Evolutionary conservation across 2,888 invertebrate species (phyloP), one percentile per base, ranked within the genome.

Genomic region (Nomada goodeniana): DNA sequence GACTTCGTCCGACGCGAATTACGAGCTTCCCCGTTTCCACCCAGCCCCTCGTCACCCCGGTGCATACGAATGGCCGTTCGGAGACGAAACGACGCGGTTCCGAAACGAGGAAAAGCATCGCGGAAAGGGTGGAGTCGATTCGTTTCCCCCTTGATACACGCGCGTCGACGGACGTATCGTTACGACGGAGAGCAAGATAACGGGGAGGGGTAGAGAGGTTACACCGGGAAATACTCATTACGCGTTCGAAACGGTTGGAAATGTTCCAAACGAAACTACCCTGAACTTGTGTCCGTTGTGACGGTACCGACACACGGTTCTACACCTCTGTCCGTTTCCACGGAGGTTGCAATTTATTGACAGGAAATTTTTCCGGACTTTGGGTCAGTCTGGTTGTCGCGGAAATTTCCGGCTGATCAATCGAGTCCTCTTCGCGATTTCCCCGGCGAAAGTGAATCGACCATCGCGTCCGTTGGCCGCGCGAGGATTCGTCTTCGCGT

Each of bases 221-320:
- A 36, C 79, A 57, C 72, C 70, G 80, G 75, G 68, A 77, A 84
- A 75, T 83, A 82, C 82, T 76, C 79, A 73, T 78, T 86, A 74
- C 80, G 59, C 78, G 67, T 69, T 72, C 75, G 77, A 76, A 83
- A 76, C 57, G 61, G 57, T 87, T 87, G 87, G 86, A 87, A 70
- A 64, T 57, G 74, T 80, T 86, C 86, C 87, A 87, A 86, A 73
- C 76, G 70, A 72, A 84, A 76, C 80, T 75, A 80, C 65, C 64
- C 68, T 67, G 76, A 78, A 76, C 84, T 65, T 77, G 70, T 78
- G 55, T 42, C 65, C 74, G 60, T 71, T 61, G 26, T 75, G 65
- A 71, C 70, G 57, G 57, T 47, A 20, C 53, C 53, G 7, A n/a
- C 1, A 36, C 5, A 36, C 52, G 47, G 20, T 72, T 68, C 72